phyloP scores from a whole-genome alignment of 2,888 invertebrate species.

The Cordilura impudica region DNA sequence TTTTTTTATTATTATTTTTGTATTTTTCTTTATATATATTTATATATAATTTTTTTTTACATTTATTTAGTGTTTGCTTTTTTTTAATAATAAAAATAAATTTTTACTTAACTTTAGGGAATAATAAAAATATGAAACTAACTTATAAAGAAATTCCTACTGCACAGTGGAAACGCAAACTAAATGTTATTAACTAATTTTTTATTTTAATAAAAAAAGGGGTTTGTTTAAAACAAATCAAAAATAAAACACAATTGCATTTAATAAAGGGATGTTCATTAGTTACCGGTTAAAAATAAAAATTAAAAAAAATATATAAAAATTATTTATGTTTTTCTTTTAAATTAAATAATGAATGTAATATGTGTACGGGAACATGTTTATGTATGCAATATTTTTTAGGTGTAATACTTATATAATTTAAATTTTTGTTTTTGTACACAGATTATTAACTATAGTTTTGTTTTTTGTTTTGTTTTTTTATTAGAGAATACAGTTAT shows the following conservation, averaged over 20 bases:
- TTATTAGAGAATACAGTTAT: conserved; percentile 43
- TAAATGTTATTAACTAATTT: conserved; percentile 37
- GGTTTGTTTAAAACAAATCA: conserved; percentile 48
- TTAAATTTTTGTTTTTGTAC: conserved; percentile 53
- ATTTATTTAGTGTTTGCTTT: conserved; percentile 48
- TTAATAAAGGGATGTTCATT: conserved; percentile 21
- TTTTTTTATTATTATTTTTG: conserved; percentile 58
- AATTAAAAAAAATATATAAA: not conserved
- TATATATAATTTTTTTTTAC: conserved; percentile 51
- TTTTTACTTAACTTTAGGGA: conserved; percentile 24
- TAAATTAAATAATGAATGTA: not conserved
- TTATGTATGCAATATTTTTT: conserved; percentile 26
- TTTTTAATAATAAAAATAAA: conserved; percentile 50
- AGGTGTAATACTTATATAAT: not conserved
- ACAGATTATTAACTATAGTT: conserved; percentile 57
- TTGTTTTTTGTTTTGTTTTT: conserved; percentile 22
- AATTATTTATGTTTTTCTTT: not conserved
- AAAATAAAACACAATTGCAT: conserved; percentile 8
- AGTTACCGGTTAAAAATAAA: not conserved
- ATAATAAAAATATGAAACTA: conserved; percentile 40
- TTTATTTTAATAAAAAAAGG: conserved; percentile 26
- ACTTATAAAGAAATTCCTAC: conserved; percentile 34
- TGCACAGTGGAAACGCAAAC: conserved; percentile 9
- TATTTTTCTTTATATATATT: conserved; percentile 53
- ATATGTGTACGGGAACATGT: conserved; percentile 3